Percentiles rank a stretch among this genome's conserved stretches.
Conservation (phyloP, 2,888 invertebrate genomes). For the Spisula subtruncata region DNA sequence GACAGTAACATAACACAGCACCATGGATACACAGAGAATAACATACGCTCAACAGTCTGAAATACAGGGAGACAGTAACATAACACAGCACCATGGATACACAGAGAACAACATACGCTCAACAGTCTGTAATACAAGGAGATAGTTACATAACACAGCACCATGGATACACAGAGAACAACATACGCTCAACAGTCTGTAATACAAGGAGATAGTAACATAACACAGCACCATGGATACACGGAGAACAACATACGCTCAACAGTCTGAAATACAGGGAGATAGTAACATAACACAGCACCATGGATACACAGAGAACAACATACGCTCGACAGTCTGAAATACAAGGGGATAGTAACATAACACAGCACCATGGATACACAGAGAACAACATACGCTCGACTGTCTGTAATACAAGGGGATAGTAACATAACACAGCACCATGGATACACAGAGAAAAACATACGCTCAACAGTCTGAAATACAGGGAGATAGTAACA, state of each 20-base stretch:
- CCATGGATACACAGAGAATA: constrained; percentile 82
- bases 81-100: constrained; percentile 80
- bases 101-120: constrained; percentile 81
- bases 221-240: constrained; percentile 80
- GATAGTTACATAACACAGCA: constrained; percentile 77
- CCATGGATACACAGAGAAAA: constrained; percentile 82
- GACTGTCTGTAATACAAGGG: too few species aligned
- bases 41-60: constrained; percentile 79
- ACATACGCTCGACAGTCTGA: constrained; percentile 79
- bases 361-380: constrained; percentile 80
- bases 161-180: constrained; percentile 82
- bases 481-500: too few species aligned
- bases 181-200: constrained; percentile 79
- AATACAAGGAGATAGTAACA: too few species aligned
- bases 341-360: too few species aligned
- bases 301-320: constrained; percentile 82
- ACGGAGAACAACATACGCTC: constrained; percentile 81
- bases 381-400: constrained; percentile 81
- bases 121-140: too few species aligned
- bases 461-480: constrained; percentile 79
- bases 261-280: too few species aligned
- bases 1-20: constrained; percentile 77
- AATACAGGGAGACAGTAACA: too few species aligned
- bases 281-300: constrained; percentile 78
- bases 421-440: constrained; percentile 78